Conservation (phyloP, 1,140 invertebrate species). For the Maniola jurtina region DNA sequence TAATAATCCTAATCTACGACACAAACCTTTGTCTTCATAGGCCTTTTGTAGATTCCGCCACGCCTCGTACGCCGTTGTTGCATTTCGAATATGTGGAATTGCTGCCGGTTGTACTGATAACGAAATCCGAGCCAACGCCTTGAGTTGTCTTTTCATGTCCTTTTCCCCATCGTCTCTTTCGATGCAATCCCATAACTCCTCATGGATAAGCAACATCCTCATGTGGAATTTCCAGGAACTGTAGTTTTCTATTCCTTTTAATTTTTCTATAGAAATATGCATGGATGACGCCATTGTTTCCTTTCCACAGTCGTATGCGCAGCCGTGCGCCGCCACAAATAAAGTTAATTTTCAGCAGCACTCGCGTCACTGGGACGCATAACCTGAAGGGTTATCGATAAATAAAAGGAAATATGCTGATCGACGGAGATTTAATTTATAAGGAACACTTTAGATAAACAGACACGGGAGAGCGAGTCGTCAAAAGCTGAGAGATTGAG, state of each 20-base stretch:
- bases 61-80: constrained; percentile 22
- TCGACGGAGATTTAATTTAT: too few relatives aligned
- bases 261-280: not conserved
- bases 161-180: not conserved
- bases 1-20: constrained; percentile 29
- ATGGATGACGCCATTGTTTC: too few relatives aligned
- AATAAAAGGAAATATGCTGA: too few relatives aligned
- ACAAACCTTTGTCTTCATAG: constrained; percentile 35
- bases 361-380: too few relatives aligned
- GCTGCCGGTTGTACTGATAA: constrained; percentile 20
- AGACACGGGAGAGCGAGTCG: too few relatives aligned
- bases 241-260: not conserved
- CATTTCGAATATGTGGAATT: constrained; percentile 31
- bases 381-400: too few relatives aligned
- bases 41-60: constrained; percentile 32
- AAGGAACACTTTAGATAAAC: too few relatives aligned
- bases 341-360: too few relatives aligned
- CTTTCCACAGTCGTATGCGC: too few relatives aligned
- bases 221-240: constrained; percentile 3
- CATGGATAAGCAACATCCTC: constrained; percentile 14
- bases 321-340: too few relatives aligned
- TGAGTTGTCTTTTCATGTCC: constrained; percentile 26
- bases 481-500: too few relatives aligned
- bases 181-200: constrained; percentile 17
- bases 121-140: constrained; percentile 34